These are phyloP conservation scores for Xiphophorus birchmanni DNA, from an alignment of 2,797 vertebrate species.

Conservation along the genomic window DNA sequence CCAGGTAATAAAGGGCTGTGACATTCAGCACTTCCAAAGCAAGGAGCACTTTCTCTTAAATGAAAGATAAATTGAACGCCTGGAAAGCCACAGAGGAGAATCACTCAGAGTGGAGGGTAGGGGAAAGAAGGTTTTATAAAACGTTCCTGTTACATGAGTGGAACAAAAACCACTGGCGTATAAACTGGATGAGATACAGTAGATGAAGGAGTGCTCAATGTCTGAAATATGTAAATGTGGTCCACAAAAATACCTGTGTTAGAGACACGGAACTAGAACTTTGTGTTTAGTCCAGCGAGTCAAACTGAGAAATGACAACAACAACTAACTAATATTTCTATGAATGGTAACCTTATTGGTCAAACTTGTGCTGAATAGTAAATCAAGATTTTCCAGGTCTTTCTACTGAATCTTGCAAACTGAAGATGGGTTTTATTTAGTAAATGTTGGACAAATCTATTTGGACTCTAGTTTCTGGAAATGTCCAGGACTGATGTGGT, in stretches of 20 bases:
- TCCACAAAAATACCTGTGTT: neutral
- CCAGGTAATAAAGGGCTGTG: conserved; percentile 6
- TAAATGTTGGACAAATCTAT: neutral
- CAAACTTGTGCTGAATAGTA: neutral
- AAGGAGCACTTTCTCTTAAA: conserved; percentile 2
- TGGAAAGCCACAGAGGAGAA: neutral
- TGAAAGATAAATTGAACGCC: neutral
- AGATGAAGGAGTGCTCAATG: neutral
- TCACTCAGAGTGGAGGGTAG: neutral
- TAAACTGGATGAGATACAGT: neutral
- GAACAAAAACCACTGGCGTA: neutral
- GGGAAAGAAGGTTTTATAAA: neutral
- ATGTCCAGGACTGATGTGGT: neutral
- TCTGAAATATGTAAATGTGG: neutral
- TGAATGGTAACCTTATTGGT: neutral
- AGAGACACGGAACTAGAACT: too few relatives aligned
- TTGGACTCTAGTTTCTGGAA: neutral
- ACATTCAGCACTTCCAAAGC: conserved; percentile 2
- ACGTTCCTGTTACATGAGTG: neutral
- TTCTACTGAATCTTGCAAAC: neutral
- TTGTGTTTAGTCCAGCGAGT: neutral
- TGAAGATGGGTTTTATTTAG: neutral
- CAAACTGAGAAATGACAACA: neutral
- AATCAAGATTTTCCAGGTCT: neutral
- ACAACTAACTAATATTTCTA: neutral